Base-by-base conservation (phyloP, 2,888 invertebrate species). In the Margaritifera margaritifera region DNA sequence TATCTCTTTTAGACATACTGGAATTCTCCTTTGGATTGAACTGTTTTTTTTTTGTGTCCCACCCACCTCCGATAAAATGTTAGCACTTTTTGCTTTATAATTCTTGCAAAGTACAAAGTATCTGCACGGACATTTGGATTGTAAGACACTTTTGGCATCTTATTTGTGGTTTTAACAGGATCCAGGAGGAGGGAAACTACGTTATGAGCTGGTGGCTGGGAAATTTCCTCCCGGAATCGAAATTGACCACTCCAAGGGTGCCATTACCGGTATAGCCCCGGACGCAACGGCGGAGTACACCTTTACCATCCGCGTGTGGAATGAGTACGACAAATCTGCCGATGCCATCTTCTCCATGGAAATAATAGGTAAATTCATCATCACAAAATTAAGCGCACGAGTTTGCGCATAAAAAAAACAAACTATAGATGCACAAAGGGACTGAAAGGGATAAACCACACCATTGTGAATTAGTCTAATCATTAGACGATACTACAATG, bases 301-400 rank as follows among this genome's bases (percentile, higher is more conserved):
- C 51, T 78, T 80, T 66, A 78, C 78, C 15, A 71, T 80, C 54
- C 65, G 80, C 53, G 80, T 78, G 22, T 74, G 74, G 19, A 79
- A 79, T 53, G 20, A 65, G 15, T 70, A 78, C 27, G 71, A 68
- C 31, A 79, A 77, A 61, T 76, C 69, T 62, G 74, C 76, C 3
- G 80, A 80, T 58, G 79, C 78, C 8, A 68, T 79, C 8, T 79
- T 80, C 58, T 69, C 74, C 65, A 75, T 80, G 70, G 74, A 79
- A 66, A 79, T 77, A 18, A 68, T 78, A 24, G 77, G 80, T 77
- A 71, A 20, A 22, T 20, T 6, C 55, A n/a, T n/a, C n/a, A 55
- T 55, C 31, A 31, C 31, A 31, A 31, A 8, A 31, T 31, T 6
- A 31, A 8, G 31, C 31, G 8, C 1, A 1, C 8, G 31, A 31